phyloP scores from a whole-genome alignment of 2,113 vertebrate species.

The Myrmecobius fasciatus region DNA sequence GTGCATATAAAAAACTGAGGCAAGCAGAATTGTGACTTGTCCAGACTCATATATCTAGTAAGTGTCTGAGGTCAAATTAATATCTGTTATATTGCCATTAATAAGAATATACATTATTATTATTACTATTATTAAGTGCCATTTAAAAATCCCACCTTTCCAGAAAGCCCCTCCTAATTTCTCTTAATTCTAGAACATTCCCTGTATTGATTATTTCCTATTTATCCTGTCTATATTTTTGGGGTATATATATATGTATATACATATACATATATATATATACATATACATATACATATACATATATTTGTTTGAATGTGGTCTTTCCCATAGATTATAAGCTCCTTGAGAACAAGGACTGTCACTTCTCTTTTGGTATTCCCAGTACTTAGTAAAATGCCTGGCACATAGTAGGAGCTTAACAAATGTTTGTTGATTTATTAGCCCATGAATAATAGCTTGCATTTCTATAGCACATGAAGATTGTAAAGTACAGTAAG shows the following conservation, averaged over 20 bases:
- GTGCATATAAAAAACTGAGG: background rate
- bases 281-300: no score
- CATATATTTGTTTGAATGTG: background rate
- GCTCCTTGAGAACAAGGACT: background rate
- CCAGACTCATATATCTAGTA: background rate
- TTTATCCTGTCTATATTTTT: background rate
- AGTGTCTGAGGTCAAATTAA: background rate
- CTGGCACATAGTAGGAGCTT: background rate
- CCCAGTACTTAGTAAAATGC: background rate
- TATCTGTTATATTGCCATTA: background rate
- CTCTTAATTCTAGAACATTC: no score
- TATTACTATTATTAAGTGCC: background rate
- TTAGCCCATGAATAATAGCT: background rate
- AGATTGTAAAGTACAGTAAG: background rate
- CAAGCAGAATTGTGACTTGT: background rate
- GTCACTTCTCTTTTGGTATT: background rate
- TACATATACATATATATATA: no score
- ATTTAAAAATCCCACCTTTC: no score
- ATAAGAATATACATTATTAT: background rate
- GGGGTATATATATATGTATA: no score
- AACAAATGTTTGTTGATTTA: background rate
- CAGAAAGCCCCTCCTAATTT: no score
- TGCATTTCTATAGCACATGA: background rate
- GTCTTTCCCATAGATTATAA: background rate
- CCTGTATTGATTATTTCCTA: background rate